These are phyloP conservation scores for Amblyjoppa proteus DNA, from an alignment of 2,888 invertebrate species.

Conservation along the genomic window DNA sequence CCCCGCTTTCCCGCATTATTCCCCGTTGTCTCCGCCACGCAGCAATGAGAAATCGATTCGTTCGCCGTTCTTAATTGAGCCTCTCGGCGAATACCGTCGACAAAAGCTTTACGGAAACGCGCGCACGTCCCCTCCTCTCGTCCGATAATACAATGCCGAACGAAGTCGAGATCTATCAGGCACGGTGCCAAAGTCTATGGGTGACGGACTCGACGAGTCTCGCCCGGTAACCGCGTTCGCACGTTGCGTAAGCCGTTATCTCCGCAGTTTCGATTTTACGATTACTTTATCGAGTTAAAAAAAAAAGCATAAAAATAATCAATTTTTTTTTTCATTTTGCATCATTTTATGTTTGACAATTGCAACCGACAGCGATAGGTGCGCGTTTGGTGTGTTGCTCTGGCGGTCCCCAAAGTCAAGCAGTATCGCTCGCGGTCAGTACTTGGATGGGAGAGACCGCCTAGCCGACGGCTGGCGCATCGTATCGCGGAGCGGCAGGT, in stretches of 20 bases:
- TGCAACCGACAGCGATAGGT: too few relatives aligned
- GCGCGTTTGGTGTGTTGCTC: too few relatives aligned
- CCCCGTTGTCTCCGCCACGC: background rate
- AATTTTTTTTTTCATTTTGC: too few relatives aligned
- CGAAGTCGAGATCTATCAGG: conserved; percentile 33
- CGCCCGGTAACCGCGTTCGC: conserved; percentile 49
- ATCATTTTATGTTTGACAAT: too few relatives aligned
- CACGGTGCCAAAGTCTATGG: conserved; percentile 49
- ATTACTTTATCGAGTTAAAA: background rate
- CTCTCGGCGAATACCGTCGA: conserved; percentile 4
- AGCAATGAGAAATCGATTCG: conserved; percentile 35
- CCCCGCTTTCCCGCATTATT: conserved; percentile 13
- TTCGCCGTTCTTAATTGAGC: conserved; percentile 2
- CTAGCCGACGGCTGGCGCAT: background rate
- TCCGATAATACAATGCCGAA: conserved; percentile 35
- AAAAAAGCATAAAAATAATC: too few relatives aligned
- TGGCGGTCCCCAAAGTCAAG: too few relatives aligned
- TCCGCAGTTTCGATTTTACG: background rate
- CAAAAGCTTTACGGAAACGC: conserved; percentile 8
- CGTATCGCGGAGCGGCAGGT: too few relatives aligned
- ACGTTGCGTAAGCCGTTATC: conserved; percentile 40
- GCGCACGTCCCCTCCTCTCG: conserved; percentile 1
- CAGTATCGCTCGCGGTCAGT: too few relatives aligned
- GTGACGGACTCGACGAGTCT: background rate
- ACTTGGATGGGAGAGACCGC: too few relatives aligned